Base-by-base conservation (phyloP, 92 coral and sea anemone species). In the Phenganax stokvisi region DNA sequence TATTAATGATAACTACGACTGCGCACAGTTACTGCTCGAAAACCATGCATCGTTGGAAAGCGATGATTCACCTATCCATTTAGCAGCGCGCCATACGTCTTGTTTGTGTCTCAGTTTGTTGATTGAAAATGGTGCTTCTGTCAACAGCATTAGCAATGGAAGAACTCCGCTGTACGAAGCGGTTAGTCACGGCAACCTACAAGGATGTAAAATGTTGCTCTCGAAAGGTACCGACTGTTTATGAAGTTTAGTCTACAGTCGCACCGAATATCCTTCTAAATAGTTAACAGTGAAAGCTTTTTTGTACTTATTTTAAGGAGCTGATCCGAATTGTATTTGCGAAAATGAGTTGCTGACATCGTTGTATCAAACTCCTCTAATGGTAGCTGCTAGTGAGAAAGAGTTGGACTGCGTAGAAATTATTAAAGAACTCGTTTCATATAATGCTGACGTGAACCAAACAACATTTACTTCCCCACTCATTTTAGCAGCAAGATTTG, bases 381-480 rank as follows among this genome's bases (percentile, higher is more conserved):
- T 77, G 71, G 56, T 31, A 9, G 81, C 81, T 31, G 57, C 81
- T 59, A 6, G 57, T 11, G 16, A 77, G 25, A 20, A 71, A 10
- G 13, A 51, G 8, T 3, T 71, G 52, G 57, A 51, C 37, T 20
- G 16, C 10, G 71, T 62, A 10, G 81, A 51, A 12, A 68, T 68
- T 68, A 30, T 68, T 68, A 30, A 37, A 7, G 71, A 59, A 47
- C 81, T 77, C 17, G 57, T 77, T 62, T 31, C 70, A 10, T 31
- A 64, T 62, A 71, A 71, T 56, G 81, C 71, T 9, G 81, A 77
- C 47, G 57, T 77, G 16, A 77, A 77, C 53, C 66, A 60, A 28
- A 58, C 28, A 16, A 77, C 81, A 1, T 77, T 59, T 77, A 77
- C 81, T n/a, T 58, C 71, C 11, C 81, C 81, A 59, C 71, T 77